A percentile compares a stretch with the other conserved stretches of the same genome.
phyloP scores from a whole-genome alignment of 2,888 invertebrate species.

The Clitarchus hookeri region DNA sequence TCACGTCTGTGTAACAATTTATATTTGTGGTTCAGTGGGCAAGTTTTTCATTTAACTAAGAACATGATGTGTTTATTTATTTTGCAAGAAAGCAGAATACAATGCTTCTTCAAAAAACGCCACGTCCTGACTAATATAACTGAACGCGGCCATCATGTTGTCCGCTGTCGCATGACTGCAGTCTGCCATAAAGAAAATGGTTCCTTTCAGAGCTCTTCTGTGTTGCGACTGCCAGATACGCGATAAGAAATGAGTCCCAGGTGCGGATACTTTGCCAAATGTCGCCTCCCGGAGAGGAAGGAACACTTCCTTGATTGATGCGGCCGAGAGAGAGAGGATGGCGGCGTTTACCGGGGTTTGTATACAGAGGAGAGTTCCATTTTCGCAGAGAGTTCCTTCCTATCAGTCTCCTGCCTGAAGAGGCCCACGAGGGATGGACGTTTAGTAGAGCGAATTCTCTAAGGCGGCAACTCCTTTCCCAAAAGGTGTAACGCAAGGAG shows the following conservation, averaged over 20 bases:
- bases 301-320: background rate
- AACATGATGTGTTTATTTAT: too few species aligned
- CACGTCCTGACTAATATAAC: too few species aligned
- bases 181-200: background rate
- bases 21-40: too few species aligned
- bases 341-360: background rate
- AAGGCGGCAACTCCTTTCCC: too few species aligned
- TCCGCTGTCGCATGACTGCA: background rate
- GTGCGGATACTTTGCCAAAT: background rate
- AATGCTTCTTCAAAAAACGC: too few species aligned
- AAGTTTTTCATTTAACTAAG: too few species aligned
- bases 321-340: background rate
- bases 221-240: background rate
- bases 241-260: background rate
- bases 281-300: background rate
- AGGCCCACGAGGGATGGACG: too few species aligned
- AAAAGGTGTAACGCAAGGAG: too few species aligned
- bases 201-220: background rate
- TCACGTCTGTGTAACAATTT: too few species aligned
- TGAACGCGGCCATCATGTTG: too few species aligned
- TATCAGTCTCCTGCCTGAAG: background rate
- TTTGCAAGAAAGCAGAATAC: too few species aligned
- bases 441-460: too few species aligned
- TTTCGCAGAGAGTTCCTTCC: slow-evolving; percentile 1
- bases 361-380: background rate